Conservation (phyloP, 2,797 vertebrate species). For the Myioborus melanocephalus region DNA sequence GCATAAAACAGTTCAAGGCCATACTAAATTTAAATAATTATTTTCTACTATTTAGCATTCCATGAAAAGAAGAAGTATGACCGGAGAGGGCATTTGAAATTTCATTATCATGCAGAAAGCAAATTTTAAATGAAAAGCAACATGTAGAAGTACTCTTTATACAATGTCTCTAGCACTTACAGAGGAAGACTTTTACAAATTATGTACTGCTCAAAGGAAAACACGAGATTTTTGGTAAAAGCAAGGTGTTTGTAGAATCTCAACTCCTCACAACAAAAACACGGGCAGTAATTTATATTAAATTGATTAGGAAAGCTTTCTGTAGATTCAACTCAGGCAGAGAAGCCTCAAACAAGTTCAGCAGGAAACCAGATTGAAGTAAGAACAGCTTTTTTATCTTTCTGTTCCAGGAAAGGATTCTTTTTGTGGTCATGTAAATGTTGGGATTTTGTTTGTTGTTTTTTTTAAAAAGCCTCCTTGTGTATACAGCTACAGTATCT, state of each 20-base stretch:
- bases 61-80: neutral
- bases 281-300: neutral
- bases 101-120: neutral
- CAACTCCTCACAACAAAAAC: neutral
- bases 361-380: slow-evolving; percentile 42
- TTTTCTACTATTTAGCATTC: neutral
- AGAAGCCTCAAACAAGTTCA: slow-evolving; percentile 37
- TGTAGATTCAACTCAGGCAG: neutral
- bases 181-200: neutral
- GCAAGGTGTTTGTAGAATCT: neutral
- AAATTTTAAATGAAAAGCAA: neutral
- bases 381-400: slow-evolving; percentile 42
- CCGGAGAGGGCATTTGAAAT: neutral
- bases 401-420: neutral
- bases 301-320: slow-evolving; percentile 17
- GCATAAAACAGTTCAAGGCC: neutral
- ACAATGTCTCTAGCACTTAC: neutral
- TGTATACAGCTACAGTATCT: neutral
- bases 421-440: neutral
- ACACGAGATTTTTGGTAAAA: neutral
- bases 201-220: neutral
- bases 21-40: neutral
- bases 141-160: neutral
- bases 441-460: neutral
- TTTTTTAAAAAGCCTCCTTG: neutral